phyloP scores from a whole-genome alignment of 1,140 invertebrate genomes.

The Drosophila navojoa region DNA sequence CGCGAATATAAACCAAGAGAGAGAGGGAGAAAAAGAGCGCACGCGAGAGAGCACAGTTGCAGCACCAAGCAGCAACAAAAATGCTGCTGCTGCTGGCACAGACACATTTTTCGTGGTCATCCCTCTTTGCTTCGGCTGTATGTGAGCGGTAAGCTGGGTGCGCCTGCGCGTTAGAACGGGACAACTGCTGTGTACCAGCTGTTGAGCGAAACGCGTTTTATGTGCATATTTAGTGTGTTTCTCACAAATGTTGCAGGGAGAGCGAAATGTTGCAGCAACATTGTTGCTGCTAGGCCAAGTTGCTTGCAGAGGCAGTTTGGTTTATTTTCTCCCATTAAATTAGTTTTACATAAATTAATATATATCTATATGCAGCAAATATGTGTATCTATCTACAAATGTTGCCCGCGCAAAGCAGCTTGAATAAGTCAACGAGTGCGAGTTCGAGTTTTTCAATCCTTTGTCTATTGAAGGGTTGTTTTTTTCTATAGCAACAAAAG shows the following conservation, averaged over 20 bases:
- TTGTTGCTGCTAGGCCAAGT: slow-evolving; percentile 31
- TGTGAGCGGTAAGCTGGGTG: slow-evolving; percentile 45
- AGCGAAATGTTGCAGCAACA: slow-evolving; percentile 58
- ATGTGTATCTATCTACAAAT: neutral
- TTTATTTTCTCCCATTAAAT: neutral
- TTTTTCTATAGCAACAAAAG: slow-evolving; percentile 8
- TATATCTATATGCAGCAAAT: too few relatives aligned
- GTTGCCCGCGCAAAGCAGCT: slow-evolving; percentile 11
- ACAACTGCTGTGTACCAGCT: slow-evolving; percentile 35
- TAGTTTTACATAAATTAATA: neutral
- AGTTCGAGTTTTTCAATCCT: slow-evolving; percentile 1
- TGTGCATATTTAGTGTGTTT: slow-evolving; percentile 51
- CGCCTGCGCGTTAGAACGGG: slow-evolving; percentile 45
- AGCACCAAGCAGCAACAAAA: slow-evolving; percentile 19
- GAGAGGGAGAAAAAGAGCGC: slow-evolving; percentile 15
- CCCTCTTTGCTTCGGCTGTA: slow-evolving; percentile 27
- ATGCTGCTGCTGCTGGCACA: slow-evolving; percentile 18
- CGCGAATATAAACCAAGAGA: neutral
- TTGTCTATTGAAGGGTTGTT: slow-evolving; percentile 31
- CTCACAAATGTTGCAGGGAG: slow-evolving; percentile 15
- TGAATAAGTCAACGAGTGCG: neutral
- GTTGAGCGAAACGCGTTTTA: slow-evolving; percentile 47
- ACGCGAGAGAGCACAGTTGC: slow-evolving; percentile 28
- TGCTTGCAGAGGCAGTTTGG: neutral
- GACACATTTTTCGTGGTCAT: slow-evolving; percentile 29